A percentile compares a stretch with the other conserved stretches of the same genome.
phyloP scores from a whole-genome alignment of 2,888 invertebrate species.

The Polydrusus cervinus region DNA sequence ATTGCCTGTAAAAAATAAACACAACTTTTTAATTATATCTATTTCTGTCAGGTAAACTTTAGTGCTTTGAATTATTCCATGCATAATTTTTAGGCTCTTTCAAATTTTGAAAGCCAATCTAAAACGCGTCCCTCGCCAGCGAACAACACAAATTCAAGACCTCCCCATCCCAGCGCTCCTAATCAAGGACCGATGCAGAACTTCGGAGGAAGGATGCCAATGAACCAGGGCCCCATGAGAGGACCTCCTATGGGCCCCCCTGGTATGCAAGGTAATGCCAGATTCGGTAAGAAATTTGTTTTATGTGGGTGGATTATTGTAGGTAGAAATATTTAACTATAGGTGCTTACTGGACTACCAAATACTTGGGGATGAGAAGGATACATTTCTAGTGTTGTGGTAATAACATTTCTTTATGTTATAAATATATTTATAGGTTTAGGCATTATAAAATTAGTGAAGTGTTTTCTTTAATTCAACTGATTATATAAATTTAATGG shows the following conservation, averaged over 20 bases:
- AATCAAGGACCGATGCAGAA: constrained; percentile 70
- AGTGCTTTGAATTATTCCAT: no score
- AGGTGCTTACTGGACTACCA: background rate
- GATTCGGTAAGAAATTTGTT: constrained; percentile 39
- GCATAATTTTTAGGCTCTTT: constrained; percentile 39
- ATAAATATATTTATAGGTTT: no score
- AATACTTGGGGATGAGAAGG: background rate
- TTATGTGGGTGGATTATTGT: background rate
- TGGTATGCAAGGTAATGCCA: constrained; percentile 61
- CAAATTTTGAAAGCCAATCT: constrained; percentile 93
- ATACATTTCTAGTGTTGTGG: no score
- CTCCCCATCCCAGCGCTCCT: constrained; percentile 74
- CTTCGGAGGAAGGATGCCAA: constrained; percentile 73
- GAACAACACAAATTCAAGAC: constrained; percentile 76
- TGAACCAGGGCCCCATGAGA: constrained; percentile 69
- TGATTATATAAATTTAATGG: no score
- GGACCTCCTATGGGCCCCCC: constrained; percentile 69
- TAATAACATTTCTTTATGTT: no score
- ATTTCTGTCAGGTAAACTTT: no score
- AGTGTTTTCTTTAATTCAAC: no score
- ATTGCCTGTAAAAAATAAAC: no score
- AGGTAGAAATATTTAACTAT: background rate
- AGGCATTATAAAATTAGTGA: no score
- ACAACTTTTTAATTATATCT: no score
- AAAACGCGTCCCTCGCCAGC: constrained; percentile 91